Percentiles rank a stretch among this genome's conserved stretches.
These are phyloP conservation scores for Pterocles gutturalis DNA, from an alignment of 2,113 vertebrate species.

Conservation along the genomic window DNA sequence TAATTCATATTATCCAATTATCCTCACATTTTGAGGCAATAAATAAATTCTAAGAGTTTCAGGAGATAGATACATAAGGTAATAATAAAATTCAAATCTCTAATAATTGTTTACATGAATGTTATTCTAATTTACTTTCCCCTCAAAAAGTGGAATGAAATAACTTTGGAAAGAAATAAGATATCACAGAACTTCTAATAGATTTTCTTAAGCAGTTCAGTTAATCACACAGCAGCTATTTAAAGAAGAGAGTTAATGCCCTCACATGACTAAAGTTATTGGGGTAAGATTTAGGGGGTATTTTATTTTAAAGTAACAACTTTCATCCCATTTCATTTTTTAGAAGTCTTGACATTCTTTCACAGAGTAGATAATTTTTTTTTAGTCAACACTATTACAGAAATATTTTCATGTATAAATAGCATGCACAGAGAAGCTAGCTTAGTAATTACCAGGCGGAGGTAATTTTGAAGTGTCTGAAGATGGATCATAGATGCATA, in stretches of 20 bases:
- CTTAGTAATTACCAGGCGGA: constrained; percentile 85
- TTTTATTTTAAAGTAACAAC: not conserved
- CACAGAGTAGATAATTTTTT: not conserved
- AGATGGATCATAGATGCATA: constrained; percentile 91
- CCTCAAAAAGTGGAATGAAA: not conserved
- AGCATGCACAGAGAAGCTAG: not conserved
- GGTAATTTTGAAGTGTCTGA: constrained; percentile 92
- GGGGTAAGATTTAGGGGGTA: not conserved
- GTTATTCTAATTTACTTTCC: not conserved
- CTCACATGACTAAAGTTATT: not conserved
- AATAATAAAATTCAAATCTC: not conserved
- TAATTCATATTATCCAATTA: not conserved
- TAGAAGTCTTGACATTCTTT: not conserved
- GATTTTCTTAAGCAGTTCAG: not conserved
- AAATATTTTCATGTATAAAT: not conserved
- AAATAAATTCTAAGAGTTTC: not conserved
- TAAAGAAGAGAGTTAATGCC: not conserved
- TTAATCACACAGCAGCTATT: not conserved
- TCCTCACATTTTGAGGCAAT: not conserved
- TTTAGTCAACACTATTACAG: not conserved
- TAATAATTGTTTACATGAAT: not conserved
- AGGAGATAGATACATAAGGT: not conserved
- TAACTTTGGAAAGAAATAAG: not conserved
- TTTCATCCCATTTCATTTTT: not conserved
- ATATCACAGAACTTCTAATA: not conserved